A percentile compares a stretch with the other conserved stretches of the same genome.
These are phyloP conservation scores for Drosophila mayri DNA, from an alignment of 1,140 invertebrate genomes.

Conservation along the genomic window DNA sequence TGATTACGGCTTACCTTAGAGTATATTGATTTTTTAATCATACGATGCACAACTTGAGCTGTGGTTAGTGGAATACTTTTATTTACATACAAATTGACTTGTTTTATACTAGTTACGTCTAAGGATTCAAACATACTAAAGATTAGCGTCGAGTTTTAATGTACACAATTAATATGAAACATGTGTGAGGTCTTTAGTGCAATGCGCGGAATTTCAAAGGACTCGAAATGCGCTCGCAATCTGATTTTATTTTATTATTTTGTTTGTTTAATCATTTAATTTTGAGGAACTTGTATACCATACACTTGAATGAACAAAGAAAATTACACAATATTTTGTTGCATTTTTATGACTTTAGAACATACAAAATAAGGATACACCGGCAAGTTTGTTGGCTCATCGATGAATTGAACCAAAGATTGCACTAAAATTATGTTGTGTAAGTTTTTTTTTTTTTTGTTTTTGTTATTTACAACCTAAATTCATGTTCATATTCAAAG, in stretches of 20 bases:
- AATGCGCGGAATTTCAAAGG: slow-evolving; percentile 50
- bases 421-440: slow-evolving; percentile 74
- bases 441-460: slow-evolving; percentile 38
- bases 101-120: slow-evolving; percentile 37
- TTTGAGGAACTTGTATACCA: slow-evolving; percentile 84
- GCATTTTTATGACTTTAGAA: slow-evolving; percentile 58
- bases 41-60: slow-evolving; percentile 62
- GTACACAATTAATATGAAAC: slow-evolving; percentile 71
- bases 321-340: slow-evolving; percentile 83
- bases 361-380: slow-evolving; percentile 36
- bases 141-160: slow-evolving; percentile 40
- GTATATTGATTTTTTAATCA: slow-evolving; percentile 22
- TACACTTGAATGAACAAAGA: slow-evolving; percentile 84
- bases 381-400: slow-evolving; percentile 12
- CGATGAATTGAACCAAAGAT: slow-evolving; percentile 65
- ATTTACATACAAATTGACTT: slow-evolving; percentile 76
- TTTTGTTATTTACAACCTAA: slow-evolving; percentile 51
- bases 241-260: slow-evolving; percentile 43
- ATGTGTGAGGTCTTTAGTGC: slow-evolving; percentile 70
- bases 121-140: slow-evolving; percentile 34
- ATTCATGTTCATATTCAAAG: slow-evolving; percentile 12
- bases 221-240: slow-evolving; percentile 63
- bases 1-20: slow-evolving; percentile 11
- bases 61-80: slow-evolving; percentile 23
- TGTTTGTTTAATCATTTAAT: slow-evolving; percentile 78